These are phyloP conservation scores for Tribolium castaneum DNA, from an alignment of 1,140 invertebrate genomes.

Conservation along the genomic window DNA sequence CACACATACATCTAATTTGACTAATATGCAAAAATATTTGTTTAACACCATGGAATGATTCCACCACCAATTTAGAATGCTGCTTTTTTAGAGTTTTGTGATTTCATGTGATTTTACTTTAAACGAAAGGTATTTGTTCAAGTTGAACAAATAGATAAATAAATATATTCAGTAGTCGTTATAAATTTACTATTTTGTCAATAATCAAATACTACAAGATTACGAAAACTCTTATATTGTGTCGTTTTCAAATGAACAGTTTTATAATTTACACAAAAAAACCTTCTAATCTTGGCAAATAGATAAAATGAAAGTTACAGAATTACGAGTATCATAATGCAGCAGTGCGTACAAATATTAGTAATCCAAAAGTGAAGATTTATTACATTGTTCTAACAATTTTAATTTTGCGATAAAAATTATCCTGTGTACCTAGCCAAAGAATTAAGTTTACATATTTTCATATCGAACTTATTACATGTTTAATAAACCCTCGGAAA, in stretches of 20 bases:
- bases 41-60: background rate
- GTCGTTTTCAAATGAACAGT: too few relatives aligned
- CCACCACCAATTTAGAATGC: background rate
- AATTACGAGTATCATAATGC: background rate
- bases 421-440: background rate
- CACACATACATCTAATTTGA: background rate
- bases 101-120: too few relatives aligned
- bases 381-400: background rate
- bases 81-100: background rate
- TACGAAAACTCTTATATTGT: too few relatives aligned
- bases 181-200: background rate
- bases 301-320: too few relatives aligned
- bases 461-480: conserved; percentile 16
- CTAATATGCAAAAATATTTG: background rate
- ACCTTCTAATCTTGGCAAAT: too few relatives aligned
- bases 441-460: background rate
- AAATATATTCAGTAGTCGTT: background rate
- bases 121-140: background rate
- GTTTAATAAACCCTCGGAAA: conserved; percentile 30
- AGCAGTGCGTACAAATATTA: background rate
- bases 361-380: too few relatives aligned
- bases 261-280: too few relatives aligned
- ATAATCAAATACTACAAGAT: background rate
- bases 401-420: background rate
- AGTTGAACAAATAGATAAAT: background rate